Evolutionary conservation across 1,140 invertebrate species (phyloP), one percentile per base, ranked within the genome.

Genomic region (Zaprionus inermis): DNA sequence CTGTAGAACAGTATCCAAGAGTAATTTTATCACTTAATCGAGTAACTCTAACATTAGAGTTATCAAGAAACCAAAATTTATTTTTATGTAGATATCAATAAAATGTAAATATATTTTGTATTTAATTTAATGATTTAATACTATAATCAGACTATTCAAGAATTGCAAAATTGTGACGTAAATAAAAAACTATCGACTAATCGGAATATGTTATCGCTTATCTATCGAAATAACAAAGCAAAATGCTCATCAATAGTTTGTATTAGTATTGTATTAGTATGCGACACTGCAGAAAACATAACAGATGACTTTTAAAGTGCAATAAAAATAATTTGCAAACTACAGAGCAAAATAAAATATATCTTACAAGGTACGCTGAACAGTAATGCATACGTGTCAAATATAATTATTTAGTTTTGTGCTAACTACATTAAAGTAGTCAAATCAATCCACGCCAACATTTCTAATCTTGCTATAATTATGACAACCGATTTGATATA

Each of bases 271-370:
- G 55, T 34, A n/a, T 34, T 55, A 64, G 32, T 54, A 63, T 36
- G 61, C 16, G 20, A 69, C 18, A 36, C 34, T 56, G 44, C n/a
- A 69, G 44, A 74, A 63, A 74, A 51, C 57, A 44, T 34, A 51
- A 44, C 20, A 58, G 61, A 56, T 60, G 58, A 52, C 14, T 69
- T 61, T 55, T 38, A 38, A 56, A 66, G 56, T 72, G 55, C 73
- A 76, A 76, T 59, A 76, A 71, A 51, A 65, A 55, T 49, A 36
- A 75, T 36, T 65, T 41, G 52, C 52, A 75, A 65, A 32, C 49
- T 24, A 55, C 38, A 55, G 24, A 65, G 41, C 20, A 18, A 57
- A 57, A 54, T 36, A 59, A 60, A 65, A 66, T 41, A 30, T 12
- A 61, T 32, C 51, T 38, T 14, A 38, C 46, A 67, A 66, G 68